These are phyloP conservation scores for Halcyon malimbica DNA, from an alignment of 2,113 vertebrate genomes.

Conservation along the genomic window DNA sequence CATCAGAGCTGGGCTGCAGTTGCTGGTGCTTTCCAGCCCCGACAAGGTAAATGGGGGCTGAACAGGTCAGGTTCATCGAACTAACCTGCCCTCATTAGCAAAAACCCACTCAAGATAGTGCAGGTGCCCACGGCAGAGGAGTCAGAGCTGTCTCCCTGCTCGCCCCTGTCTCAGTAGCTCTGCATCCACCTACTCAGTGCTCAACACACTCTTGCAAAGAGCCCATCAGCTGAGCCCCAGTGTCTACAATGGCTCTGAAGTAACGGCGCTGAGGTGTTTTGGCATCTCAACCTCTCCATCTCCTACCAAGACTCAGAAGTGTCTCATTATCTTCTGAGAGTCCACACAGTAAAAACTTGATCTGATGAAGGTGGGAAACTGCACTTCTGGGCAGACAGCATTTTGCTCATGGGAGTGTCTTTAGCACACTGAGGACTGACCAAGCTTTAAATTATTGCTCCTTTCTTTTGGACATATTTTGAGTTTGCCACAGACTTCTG, in stretches of 20 bases:
- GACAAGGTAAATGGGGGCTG: accelerated
- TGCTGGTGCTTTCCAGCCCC: not conserved
- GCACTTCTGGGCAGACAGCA: not conserved
- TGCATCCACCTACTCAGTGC: not conserved
- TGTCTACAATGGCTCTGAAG: not conserved
- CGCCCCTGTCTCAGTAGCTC: not conserved
- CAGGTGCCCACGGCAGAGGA: not conserved
- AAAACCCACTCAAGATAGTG: not conserved
- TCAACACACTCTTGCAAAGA: not conserved
- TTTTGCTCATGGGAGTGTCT: not conserved
- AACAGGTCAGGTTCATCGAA: not conserved
- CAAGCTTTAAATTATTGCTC: not conserved
- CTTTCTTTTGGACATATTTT: not conserved
- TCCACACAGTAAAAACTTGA: not conserved
- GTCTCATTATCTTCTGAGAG: not conserved
- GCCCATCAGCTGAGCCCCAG: not conserved
- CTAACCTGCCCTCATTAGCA: not conserved
- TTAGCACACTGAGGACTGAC: not conserved
- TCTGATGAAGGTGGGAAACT: not conserved
- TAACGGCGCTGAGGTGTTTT: not conserved
- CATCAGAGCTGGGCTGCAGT: not conserved
- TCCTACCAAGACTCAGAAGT: not conserved
- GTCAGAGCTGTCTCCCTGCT: not conserved
- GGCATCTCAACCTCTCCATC: not conserved
- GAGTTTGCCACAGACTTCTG: not conserved